These are phyloP conservation scores for Heteromurus nitidus DNA, from an alignment of 2,888 invertebrate species.

Conservation along the genomic window DNA sequence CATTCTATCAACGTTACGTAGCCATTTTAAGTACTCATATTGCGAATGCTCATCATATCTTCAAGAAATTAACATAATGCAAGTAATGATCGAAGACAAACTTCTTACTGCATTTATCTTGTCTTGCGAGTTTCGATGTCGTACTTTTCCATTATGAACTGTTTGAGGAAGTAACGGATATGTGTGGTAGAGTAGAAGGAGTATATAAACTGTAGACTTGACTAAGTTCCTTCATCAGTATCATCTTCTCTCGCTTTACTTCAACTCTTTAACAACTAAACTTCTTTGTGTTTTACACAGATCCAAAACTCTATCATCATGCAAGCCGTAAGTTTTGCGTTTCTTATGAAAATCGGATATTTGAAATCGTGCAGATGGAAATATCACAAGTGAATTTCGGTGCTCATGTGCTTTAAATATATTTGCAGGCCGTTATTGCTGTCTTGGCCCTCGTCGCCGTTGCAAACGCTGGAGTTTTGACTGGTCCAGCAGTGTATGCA, in stretches of 20 bases:
- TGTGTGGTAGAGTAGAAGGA: background rate
- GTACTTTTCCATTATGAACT: too few relatives aligned
- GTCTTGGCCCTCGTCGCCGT: conserved; percentile 38
- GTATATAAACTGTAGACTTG: conserved; percentile 1
- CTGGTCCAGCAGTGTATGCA: conserved; percentile 7
- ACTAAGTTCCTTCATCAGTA: conserved; percentile 6
- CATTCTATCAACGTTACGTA: too few relatives aligned
- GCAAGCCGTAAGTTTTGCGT: conserved; percentile 24
- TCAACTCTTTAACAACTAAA: background rate
- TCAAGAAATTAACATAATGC: background rate
- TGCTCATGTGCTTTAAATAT: background rate
- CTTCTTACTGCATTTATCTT: too few relatives aligned
- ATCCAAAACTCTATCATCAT: conserved; percentile 4
- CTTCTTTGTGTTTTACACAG: conserved; percentile 17
- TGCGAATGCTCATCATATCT: background rate
- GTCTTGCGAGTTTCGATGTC: too few relatives aligned
- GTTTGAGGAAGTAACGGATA: background rate
- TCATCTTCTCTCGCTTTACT: background rate
- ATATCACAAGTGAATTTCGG: background rate
- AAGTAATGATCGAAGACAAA: too few relatives aligned
- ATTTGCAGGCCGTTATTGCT: conserved; percentile 13
- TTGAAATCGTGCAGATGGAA: background rate
- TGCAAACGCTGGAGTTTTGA: conserved; percentile 24
- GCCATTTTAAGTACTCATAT: background rate
- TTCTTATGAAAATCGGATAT: background rate